Evolutionary conservation across 2,888 invertebrate species (phyloP).

Genomic region (Chloromyia formosa): DNA sequence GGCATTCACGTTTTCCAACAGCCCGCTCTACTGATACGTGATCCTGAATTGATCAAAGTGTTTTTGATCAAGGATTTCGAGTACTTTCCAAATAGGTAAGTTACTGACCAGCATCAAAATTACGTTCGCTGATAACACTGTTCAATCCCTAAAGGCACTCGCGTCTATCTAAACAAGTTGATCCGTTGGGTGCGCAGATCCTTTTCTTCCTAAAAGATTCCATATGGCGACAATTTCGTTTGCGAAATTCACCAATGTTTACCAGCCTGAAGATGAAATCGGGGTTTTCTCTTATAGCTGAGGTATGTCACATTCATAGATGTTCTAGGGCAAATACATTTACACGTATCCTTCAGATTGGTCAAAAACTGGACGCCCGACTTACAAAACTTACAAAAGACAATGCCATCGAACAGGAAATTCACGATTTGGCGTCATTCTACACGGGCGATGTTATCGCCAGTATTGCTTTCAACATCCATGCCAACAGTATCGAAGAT

Average conservation of each 20-base stretch:
- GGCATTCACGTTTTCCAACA: conserved; percentile 64
- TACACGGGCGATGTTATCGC: conserved; percentile 65
- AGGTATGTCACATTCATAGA: no score
- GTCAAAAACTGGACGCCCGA: conserved; percentile 37
- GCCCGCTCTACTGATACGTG: conserved; percentile 63
- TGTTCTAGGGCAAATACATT: background rate
- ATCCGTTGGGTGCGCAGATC: conserved; percentile 64
- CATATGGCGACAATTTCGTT: conserved; percentile 64
- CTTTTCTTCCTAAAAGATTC: conserved; percentile 65
- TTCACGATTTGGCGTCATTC: conserved; percentile 60
- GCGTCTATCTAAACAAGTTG: conserved; percentile 52
- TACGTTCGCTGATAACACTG: no score
- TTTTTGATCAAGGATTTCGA: conserved; percentile 65
- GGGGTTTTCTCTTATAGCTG: conserved; percentile 46
- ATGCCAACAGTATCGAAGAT: conserved; percentile 63
- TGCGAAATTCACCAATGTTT: conserved; percentile 65
- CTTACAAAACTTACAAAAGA: conserved; percentile 28
- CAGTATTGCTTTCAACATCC: conserved; percentile 65
- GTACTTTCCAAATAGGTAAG: conserved; percentile 61
- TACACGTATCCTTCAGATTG: conserved; percentile 32
- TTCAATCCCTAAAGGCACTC: background rate
- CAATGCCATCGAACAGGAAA: conserved; percentile 55
- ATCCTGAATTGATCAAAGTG: conserved; percentile 64
- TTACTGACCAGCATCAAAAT: background rate
- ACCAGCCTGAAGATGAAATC: conserved; percentile 52